Evolutionary conservation across 2,888 invertebrate species (phyloP), one percentile per base, ranked within the genome.

Genomic region (Mythimna loreyi): DNA sequence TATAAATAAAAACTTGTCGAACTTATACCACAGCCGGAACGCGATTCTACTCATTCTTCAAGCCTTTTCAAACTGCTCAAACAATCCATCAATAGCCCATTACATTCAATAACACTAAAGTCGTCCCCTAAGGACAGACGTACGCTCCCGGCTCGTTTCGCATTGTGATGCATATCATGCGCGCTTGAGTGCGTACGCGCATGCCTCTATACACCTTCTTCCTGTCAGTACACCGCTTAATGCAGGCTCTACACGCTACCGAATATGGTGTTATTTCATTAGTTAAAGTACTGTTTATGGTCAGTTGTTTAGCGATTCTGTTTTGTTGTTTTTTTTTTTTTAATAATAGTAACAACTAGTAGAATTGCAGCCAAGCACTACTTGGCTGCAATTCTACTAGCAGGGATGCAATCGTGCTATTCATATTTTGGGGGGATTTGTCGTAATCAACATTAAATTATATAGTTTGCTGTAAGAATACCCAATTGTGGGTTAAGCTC

Each of bases 81-180:
- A 69, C 30, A 40, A 8, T 2, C 25, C 5, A 33, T 53, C 30
- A 13, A 33, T 33, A 2, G 23, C 19, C n/a, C 6, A 63, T 63
- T 67, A 58, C 33, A 75, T 65, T 43, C 50, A 62, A 65, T 75
- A 47, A 55, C 23, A 52, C 47, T 16, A 55, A 47, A 52, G 62
- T 33, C 28, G 23, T 25, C 28, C 68, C 55, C 57, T 61, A 9
- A 57, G 62, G 78, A 60, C 56, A 53, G 28, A 28, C 45, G 3
- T 13, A 43, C 55, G 62, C 58, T 67, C 68, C 57, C 43, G 55
- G 33, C 66, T 56, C 66, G 59, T 59, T 58, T 25, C 60, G 13
- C 72, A 81, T 83, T 81, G 74, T 83, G 58, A 81, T 81, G 81
- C 81, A 70, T 57, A 63, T 45, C 76, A 80, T 59, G 64, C 53